These are phyloP conservation scores for Sinocyclocheilus anophthalmus DNA, from an alignment of 2,113 vertebrate species.

Conservation along the genomic window DNA sequence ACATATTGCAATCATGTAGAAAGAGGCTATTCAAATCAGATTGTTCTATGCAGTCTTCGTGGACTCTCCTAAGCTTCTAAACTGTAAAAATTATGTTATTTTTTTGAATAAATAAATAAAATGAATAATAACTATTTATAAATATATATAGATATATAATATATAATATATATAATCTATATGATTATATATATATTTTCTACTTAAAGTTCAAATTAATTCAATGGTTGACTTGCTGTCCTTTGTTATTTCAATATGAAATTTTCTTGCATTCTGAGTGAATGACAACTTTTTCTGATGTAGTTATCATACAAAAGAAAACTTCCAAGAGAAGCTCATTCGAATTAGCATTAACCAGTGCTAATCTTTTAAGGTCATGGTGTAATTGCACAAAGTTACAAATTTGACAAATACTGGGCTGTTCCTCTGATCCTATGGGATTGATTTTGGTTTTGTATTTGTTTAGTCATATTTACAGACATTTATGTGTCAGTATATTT, in stretches of 20 bases:
- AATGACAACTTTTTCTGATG: not conserved
- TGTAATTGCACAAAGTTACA: not conserved
- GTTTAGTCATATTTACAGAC: conserved; percentile 21
- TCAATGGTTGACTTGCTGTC: too few species aligned
- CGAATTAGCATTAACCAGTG: not conserved
- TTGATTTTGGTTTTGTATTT: conserved; percentile 22
- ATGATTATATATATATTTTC: too few species aligned
- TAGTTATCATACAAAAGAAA: not conserved
- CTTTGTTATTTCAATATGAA: not conserved
- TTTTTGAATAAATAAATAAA: too few species aligned
- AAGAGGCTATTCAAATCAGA: not conserved
- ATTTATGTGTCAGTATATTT: conserved; percentile 22
- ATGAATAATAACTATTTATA: too few species aligned
- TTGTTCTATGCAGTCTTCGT: not conserved
- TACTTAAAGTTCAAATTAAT: too few species aligned
- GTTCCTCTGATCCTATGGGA: not conserved
- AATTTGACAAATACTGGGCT: not conserved
- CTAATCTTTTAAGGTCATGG: not conserved
- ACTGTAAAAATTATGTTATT: too few species aligned
- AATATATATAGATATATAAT: too few species aligned
- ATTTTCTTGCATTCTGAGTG: not conserved
- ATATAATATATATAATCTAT: too few species aligned
- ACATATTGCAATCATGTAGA: not conserved
- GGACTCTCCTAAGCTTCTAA: too few species aligned
- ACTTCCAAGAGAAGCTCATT: not conserved